Evolutionary conservation across 2,888 invertebrate genomes (phyloP), one percentile per base, ranked within the genome.

Genomic region (Drosophila mettleri): DNA sequence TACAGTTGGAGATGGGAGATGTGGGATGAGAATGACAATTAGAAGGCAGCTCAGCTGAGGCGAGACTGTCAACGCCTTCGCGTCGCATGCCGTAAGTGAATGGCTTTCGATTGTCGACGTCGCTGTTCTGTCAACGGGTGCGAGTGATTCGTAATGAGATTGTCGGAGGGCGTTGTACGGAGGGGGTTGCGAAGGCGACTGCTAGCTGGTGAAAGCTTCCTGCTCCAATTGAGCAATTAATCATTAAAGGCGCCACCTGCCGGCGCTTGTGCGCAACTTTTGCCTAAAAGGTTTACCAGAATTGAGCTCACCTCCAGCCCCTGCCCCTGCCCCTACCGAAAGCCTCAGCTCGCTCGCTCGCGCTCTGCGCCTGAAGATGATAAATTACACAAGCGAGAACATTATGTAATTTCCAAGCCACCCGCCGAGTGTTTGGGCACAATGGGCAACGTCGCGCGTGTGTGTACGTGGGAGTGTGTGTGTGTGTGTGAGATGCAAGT

Each of bases 211-310:
- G 27, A 10, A 29, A 24, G 79, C 83, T 80, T 74, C 39, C 74
- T 51, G 68, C 80, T 71, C 63, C 69, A 86, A 78, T 78, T 80
- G 73, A 68, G 86, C 76, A 85, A 88, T 85, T 85, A 85, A 88
- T 85, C 85, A 88, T 83, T 71, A 80, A 79, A 70, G 41, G 70
- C 62, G 61, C 60, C 75, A 78, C 79, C 74, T 77, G 74, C 36
- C 55, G 77, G 70, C 41, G 31, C 16, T 22, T 22, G 41, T 39
- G 53, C 41, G 39, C 63, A 73, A 66, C 55, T 67, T 63, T 77
- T 53, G 71, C 68, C 68, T 81, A 72, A 87, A 85, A 82, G 86
- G 73, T 70, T 87, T 70, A 45, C 43, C 54, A 67, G 43, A 29
- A 10, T 16, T 2, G 16, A 33, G 22, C 2, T 20, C 22, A n/a